Conservation (phyloP, 1,140 invertebrate genomes). For the Drosophila pandora region DNA sequence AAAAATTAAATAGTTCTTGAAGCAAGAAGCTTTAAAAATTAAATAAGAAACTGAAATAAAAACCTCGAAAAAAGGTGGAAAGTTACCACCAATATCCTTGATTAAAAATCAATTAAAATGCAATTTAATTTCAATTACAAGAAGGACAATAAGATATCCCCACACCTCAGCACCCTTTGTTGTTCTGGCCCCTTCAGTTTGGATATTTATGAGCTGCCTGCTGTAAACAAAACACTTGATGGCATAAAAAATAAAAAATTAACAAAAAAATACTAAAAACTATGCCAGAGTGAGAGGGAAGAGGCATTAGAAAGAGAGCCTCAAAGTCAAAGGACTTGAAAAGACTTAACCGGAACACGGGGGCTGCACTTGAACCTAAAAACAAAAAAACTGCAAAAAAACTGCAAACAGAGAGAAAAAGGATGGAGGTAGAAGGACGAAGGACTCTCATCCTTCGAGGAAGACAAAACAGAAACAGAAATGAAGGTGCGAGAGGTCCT, state of each 20-base stretch:
- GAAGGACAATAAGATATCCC: too few relatives aligned
- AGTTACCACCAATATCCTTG: neutral
- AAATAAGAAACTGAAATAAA: too few relatives aligned
- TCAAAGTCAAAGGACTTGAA: slow-evolving; percentile 8
- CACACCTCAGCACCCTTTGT: too few relatives aligned
- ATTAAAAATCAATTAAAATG: slow-evolving; percentile 15
- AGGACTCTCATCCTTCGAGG: too few relatives aligned
- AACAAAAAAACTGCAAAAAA: too few relatives aligned
- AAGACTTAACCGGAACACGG: slow-evolving; percentile 11
- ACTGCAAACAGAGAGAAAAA: too few relatives aligned
- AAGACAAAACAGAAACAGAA: slow-evolving; percentile 1
- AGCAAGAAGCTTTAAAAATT: too few relatives aligned
- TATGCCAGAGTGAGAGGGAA: slow-evolving; percentile 10
- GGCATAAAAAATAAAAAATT: slow-evolving; percentile 59
- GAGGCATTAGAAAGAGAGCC: neutral
- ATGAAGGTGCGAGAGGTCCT: slow-evolving; percentile 1
- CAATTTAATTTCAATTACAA: too few relatives aligned
- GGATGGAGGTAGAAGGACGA: too few relatives aligned
- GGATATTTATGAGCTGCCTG: slow-evolving; percentile 60
- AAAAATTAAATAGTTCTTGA: too few relatives aligned
- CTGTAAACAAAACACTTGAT: slow-evolving; percentile 71
- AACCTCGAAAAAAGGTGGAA: too few relatives aligned
- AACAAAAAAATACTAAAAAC: slow-evolving; percentile 18
- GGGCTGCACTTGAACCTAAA: slow-evolving; percentile 25
- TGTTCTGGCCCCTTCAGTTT: slow-evolving; percentile 4